These are phyloP conservation scores for Leptogaster cylindrica DNA, from an alignment of 2,888 invertebrate species.

Conservation along the genomic window DNA sequence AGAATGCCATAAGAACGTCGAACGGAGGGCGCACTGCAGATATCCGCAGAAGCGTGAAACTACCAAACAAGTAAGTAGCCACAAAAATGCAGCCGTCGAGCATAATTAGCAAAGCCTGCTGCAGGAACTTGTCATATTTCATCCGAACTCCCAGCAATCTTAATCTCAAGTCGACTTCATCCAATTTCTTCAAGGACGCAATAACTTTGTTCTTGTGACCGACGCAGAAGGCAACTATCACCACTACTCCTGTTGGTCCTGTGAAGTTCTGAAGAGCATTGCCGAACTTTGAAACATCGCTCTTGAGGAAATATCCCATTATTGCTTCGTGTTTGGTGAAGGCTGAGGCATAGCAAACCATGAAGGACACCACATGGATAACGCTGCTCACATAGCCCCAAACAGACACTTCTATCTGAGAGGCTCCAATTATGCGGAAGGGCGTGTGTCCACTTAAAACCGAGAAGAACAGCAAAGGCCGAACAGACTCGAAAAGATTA, in stretches of 20 bases:
- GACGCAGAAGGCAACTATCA: not conserved
- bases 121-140: conserved; percentile 55
- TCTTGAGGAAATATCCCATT: not conserved
- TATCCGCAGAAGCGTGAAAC: conserved; percentile 54
- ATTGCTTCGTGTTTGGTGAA: too few species aligned
- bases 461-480: conserved; percentile 55
- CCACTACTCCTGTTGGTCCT: too few species aligned
- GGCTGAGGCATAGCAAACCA: too few species aligned
- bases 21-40: conserved; percentile 56
- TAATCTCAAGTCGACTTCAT: not conserved
- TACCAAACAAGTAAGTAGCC: conserved; percentile 56
- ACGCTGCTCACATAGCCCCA: too few species aligned
- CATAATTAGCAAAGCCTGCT: conserved; percentile 55
- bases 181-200: not conserved
- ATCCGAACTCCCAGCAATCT: conserved; percentile 54
- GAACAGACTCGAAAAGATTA: conserved; percentile 38
- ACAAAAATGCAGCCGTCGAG: conserved; percentile 56
- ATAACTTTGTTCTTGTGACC: not conserved
- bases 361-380: too few species aligned
- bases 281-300: not conserved
- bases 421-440: too few species aligned
- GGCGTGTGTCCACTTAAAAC: conserved; percentile 53
- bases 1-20: conserved; percentile 57
- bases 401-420: too few species aligned
- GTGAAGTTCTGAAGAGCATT: too few species aligned